A percentile compares a stretch with the other conserved stretches of the same genome.
Conservation (phyloP, 2,888 invertebrate species). For the Lasioglossum zephyrum region DNA sequence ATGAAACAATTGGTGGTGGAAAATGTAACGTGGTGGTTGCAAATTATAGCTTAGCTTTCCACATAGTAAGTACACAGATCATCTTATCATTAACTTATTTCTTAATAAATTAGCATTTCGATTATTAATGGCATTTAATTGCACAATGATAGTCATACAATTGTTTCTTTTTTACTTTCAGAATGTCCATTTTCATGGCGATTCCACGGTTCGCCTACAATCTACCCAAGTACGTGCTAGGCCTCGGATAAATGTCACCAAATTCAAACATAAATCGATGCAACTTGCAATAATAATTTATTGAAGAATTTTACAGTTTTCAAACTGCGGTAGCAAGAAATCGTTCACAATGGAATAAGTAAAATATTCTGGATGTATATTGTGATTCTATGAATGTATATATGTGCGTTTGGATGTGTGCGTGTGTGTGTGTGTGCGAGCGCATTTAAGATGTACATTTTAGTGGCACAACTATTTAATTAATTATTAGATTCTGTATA, state of each 20-base stretch:
- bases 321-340: background rate
- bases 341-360: background rate
- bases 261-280: constrained; percentile 17
- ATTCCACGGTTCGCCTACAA: constrained; percentile 93
- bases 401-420: background rate
- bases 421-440: background rate
- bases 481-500: constrained; percentile 19
- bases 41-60: background rate
- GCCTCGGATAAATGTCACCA: constrained; percentile 88
- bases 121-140: background rate
- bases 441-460: constrained; percentile 2
- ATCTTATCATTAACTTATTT: background rate
- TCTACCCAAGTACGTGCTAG: constrained; percentile 94
- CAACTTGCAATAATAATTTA: constrained; percentile 60
- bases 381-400: background rate
- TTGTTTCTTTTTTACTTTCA: constrained; percentile 84
- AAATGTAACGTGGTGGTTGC: constrained; percentile 65
- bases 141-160: background rate
- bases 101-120: background rate
- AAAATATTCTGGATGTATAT: background rate
- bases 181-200: constrained; percentile 94
- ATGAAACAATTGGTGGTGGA: constrained; percentile 69
- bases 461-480: constrained; percentile 26
- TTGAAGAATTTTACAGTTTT: constrained; percentile 8
- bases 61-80: background rate